These are phyloP conservation scores for Saguinus imperator DNA, from an alignment of 2,113 vertebrate genomes.

Conservation along the genomic window DNA sequence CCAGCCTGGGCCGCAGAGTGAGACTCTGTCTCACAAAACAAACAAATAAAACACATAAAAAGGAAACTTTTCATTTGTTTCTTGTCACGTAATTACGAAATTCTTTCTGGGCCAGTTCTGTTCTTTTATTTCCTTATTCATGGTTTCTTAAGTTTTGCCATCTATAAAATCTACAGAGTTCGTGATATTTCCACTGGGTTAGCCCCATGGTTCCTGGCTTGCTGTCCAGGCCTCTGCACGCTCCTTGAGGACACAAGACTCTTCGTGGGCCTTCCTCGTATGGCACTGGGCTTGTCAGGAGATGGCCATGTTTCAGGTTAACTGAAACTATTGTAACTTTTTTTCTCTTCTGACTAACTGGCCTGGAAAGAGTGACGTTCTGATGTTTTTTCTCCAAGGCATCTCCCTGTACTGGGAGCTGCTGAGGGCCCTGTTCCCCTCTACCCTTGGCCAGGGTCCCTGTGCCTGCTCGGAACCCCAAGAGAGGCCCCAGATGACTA, in stretches of 20 bases:
- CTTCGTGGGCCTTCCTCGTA: no score
- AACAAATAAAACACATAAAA: not conserved
- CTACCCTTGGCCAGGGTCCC: not conserved
- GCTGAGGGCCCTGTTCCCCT: not conserved
- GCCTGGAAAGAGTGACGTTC: not conserved
- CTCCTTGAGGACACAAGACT: no score
- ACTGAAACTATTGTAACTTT: not conserved
- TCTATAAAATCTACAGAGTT: no score
- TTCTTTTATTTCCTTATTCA: not conserved
- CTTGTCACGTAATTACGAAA: not conserved
- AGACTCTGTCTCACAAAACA: no score
- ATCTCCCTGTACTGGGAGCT: no score
- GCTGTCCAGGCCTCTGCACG: not conserved
- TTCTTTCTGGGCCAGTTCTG: not conserved
- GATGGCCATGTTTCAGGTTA: not conserved
- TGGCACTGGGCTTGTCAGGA: no score
- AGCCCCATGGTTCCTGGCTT: not conserved
- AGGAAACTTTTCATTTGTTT: not conserved
- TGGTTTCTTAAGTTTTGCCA: not conserved
- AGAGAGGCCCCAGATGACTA: no score
- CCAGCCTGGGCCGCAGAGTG: no score
- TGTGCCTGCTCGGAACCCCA: fast-evolving
- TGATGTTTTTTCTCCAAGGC: not conserved
- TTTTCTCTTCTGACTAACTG: not conserved
- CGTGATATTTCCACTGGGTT: not conserved